A percentile compares a stretch with the other conserved stretches of the same genome.
Conservation (phyloP, 2,888 invertebrate species). For the Stegophylla sp. region DNA sequence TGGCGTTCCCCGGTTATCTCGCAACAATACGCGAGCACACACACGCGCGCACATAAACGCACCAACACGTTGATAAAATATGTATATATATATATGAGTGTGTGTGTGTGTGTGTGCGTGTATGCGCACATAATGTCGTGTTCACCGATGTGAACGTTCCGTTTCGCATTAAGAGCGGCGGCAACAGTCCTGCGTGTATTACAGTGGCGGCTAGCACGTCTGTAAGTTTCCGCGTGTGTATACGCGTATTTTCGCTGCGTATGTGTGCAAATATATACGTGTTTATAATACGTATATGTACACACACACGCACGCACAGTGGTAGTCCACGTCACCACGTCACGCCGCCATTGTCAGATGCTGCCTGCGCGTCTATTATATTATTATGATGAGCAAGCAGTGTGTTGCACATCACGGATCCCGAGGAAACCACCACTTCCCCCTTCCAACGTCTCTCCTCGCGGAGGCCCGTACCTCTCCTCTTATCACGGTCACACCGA, state of each 20-base stretch:
- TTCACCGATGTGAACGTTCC: conserved; percentile 22
- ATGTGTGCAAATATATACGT: no score
- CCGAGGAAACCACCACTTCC: conserved; percentile 4
- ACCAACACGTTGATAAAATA: no score
- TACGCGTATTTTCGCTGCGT: not conserved
- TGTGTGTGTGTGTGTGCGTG: not conserved
- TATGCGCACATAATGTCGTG: not conserved
- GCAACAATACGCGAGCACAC: not conserved
- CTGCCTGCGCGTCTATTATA: not conserved
- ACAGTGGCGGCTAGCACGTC: not conserved
- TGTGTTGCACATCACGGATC: not conserved
- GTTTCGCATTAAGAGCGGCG: conserved; percentile 18
- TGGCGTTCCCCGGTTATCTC: not conserved
- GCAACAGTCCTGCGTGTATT: not conserved
- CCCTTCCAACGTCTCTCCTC: not conserved
- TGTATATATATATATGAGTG: not conserved
- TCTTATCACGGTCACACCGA: no score
- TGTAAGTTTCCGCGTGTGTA: not conserved
- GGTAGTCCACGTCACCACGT: conserved; percentile 32
- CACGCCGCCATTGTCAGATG: not conserved
- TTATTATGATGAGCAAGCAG: not conserved
- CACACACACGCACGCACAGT: not conserved
- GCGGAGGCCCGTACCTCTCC: no score
- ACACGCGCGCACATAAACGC: no score
- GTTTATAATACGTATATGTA: not conserved